Percentiles rank a stretch among this genome's conserved stretches.
Conservation (phyloP, 2,797 vertebrate genomes). For the Sitta carolinensis region DNA sequence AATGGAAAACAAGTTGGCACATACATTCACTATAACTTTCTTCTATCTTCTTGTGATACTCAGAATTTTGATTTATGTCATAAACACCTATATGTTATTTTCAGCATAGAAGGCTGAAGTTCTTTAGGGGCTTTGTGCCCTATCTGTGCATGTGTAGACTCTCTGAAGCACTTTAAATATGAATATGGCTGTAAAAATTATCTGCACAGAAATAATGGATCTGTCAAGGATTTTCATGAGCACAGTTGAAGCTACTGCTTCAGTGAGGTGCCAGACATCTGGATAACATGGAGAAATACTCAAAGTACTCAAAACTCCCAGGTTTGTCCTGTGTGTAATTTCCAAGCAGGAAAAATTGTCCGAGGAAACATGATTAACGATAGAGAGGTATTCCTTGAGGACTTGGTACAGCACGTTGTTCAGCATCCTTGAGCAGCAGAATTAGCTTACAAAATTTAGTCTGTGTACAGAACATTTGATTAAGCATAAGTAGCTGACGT, state of each 20-base stretch:
- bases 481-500: neutral
- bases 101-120: neutral
- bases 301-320: neutral
- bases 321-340: neutral
- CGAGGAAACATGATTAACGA: neutral
- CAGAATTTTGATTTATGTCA: neutral
- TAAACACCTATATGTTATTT: neutral
- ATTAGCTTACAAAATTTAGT: neutral
- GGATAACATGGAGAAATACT: slow-evolving; percentile 17
- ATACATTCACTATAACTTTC: neutral
- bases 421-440: neutral
- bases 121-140: neutral
- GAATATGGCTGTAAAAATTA: neutral
- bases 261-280: slow-evolving; percentile 33
- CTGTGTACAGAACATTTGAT: neutral
- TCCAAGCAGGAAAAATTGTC: neutral
- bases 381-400: neutral
- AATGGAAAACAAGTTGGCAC: neutral
- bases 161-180: neutral
- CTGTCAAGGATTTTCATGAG: slow-evolving; percentile 5
- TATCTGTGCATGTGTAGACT: neutral
- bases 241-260: slow-evolving; percentile 17
- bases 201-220: neutral
- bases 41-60: neutral
- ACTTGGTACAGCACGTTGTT: neutral